Base-by-base conservation (phyloP, 2,797 vertebrate species). In the Neosilurus mollespiculum region DNA sequence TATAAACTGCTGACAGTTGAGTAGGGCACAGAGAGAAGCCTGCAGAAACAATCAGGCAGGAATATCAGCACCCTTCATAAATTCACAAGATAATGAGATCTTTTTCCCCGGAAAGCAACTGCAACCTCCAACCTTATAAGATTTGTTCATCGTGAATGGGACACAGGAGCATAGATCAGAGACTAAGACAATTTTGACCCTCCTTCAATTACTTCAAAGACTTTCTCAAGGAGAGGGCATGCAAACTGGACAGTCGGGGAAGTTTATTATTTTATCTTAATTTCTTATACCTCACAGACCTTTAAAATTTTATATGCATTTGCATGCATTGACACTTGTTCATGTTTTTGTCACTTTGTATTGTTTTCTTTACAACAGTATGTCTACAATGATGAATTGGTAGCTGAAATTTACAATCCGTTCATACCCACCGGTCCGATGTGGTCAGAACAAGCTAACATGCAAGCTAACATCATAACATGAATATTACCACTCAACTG, bases 21-120 rank as follows among this genome's bases (percentile, higher is more conserved):
- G 54, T 6, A 37, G 76, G 15, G 16, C 16, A 9, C 76, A 43
- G 62, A n/a, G 15, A 20, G 69, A 54, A 84, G 77, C 76, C 83
- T 82, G 70, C 69, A 72, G 81, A 82, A 69, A 34, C 62, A 22
- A 49, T 85, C 79, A 86, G 56, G 24, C 64, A 71, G 80, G 79
- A 80, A 83, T 85, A 85, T 76, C 84, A 78, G 64, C 70, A 59
- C 78, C 85, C 82, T 86, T 85, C 54, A 87, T 78, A 85, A 86
- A 89, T 84, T 77, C 85, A 70, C 75, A 49, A 64, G 54, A 85
- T 89, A 86, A 86, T 84, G 76, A 73, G 66, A 80, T 59, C 71
- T 81, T 79, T 71, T 85, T 77, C 79, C 51, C 54, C 0, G 77
- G 67, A 71, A 18, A 66, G 37, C 37, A 54, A 67, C 62, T 65